phyloP scores from a whole-genome alignment of 1,140 invertebrate species.

The Heliconius eleuchia region DNA sequence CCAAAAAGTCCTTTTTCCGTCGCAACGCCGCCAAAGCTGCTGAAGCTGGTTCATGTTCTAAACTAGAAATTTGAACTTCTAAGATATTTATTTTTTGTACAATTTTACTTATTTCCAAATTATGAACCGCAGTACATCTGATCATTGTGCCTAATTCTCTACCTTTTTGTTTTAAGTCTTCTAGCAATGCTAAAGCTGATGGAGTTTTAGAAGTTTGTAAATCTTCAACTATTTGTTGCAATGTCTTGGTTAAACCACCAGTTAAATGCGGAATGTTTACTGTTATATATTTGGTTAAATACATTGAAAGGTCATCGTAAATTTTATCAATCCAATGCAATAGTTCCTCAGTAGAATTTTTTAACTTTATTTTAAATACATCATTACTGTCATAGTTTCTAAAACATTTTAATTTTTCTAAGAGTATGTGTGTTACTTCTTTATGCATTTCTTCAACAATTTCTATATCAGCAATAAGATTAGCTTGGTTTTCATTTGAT shows the following conservation, averaged over 20 bases:
- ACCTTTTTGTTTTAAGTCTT: conserved; percentile 59
- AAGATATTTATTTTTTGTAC: conserved; percentile 62
- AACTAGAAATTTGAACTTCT: conserved; percentile 58
- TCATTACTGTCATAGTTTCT: conserved; percentile 49
- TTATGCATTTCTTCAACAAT: conserved; percentile 73
- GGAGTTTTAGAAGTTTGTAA: conserved; percentile 49
- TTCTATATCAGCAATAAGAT: conserved; percentile 63
- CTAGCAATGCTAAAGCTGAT: conserved; percentile 51
- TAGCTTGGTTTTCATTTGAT: conserved; percentile 52
- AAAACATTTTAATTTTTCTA: conserved; percentile 63
- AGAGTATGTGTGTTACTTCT: conserved; percentile 50
- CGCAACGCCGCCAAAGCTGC: conserved; percentile 59
- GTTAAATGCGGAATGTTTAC: conserved; percentile 53
- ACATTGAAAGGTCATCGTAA: conserved; percentile 55
- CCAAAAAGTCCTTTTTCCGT: conserved; percentile 67
- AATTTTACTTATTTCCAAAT: conserved; percentile 68
- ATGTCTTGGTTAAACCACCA: conserved; percentile 64
- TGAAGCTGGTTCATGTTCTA: conserved; percentile 55
- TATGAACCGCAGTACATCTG: conserved; percentile 52
- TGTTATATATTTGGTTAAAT: conserved; percentile 60
- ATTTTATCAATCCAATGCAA: conserved; percentile 70
- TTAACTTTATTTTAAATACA: conserved; percentile 60
- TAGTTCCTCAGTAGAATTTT: conserved; percentile 52
- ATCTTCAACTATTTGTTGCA: conserved; percentile 67
- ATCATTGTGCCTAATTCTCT: conserved; percentile 60